phyloP scores from a whole-genome alignment of 2,797 vertebrate genomes.

The Alfaro cultratus region DNA sequence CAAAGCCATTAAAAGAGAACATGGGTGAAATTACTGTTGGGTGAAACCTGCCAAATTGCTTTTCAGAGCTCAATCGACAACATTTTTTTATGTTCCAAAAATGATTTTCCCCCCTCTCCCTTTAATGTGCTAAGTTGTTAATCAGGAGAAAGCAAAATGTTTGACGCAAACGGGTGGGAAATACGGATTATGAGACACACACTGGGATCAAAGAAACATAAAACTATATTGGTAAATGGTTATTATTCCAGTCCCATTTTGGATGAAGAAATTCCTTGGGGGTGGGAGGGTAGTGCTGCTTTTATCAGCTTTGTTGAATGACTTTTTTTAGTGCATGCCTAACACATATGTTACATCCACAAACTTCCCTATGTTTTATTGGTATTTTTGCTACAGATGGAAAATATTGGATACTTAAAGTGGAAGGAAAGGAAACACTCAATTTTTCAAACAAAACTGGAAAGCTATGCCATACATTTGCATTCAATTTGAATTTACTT shows the following conservation, averaged over 20 bases:
- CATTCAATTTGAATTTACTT: background rate
- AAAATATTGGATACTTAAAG: background rate
- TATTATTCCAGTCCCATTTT: conserved; percentile 75
- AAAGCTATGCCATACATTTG: background rate
- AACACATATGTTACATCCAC: background rate
- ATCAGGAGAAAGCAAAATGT: conserved; percentile 77
- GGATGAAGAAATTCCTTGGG: conserved; percentile 42
- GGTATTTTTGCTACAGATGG: background rate
- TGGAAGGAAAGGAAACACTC: background rate
- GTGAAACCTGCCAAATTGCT: conserved; percentile 83
- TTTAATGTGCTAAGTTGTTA: conserved; percentile 82
- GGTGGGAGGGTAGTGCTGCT: background rate
- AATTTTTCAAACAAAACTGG: background rate
- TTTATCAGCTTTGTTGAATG: conserved; percentile 26
- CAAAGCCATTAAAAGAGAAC: conserved; percentile 82
- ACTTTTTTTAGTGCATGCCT: conserved; percentile 1
- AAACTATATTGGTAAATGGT: conserved; percentile 76
- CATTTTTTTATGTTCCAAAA: conserved; percentile 81
- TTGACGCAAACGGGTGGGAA: conserved; percentile 62
- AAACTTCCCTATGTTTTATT: background rate
- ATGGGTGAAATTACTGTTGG: conserved; percentile 80
- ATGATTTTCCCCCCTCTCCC: conserved; percentile 72
- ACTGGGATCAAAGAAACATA: conserved; percentile 79
- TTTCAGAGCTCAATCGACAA: conserved; percentile 77
- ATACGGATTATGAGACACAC: conserved; percentile 72